Evolutionary conservation across 2,113 vertebrate species (phyloP), one percentile per base, ranked within the genome.

Genomic region (Eptesicus fuscus): DNA sequence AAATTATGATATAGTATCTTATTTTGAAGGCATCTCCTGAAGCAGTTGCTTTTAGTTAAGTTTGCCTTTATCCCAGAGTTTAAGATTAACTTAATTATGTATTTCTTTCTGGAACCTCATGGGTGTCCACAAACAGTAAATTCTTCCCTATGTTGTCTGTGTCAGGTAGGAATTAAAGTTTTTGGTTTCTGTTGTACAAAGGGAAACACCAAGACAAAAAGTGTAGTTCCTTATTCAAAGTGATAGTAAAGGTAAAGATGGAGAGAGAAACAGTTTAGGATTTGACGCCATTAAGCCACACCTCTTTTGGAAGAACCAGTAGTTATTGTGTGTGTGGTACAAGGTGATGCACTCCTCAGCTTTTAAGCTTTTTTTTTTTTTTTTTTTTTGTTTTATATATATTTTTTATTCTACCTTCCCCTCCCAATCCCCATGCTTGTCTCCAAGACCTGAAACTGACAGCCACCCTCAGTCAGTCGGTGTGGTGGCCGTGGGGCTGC

Each of bases 91-190:
- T 93, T 92, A 78, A 94, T 88, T 94, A 94, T 95, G 83, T 53
- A 49, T 95, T 96, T 96, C 70, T 4, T 93, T 93, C 73, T 89
- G 88, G 56, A 80, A 93, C 79, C 70, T 95, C 95, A 85, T 61
- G 93, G 90, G 79, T 94, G 85, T 59, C 80, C 47, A 78, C 96
- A 97, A 56, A 84, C 49, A 95, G 77, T 93, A 93, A 90, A 96
- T 95, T 97, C 88, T 97, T 93, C 76, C 71, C 95, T 92, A 56
- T 9, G 0, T 91, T 94, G 51, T 94, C 91, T 96, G 0, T 91
- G 40, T 92, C 90, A 95, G 83, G 91, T 96, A 96, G 95, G 95
- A 97, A 67, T 95, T 92, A 70, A 69, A 40, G 44, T 95, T 88
- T 96, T 96, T 40, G 83, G 25, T 93, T 92, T 90, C 23, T 88